phyloP scores from a whole-genome alignment of 1,140 invertebrate species.

The Dendroctonus ponderosae region DNA sequence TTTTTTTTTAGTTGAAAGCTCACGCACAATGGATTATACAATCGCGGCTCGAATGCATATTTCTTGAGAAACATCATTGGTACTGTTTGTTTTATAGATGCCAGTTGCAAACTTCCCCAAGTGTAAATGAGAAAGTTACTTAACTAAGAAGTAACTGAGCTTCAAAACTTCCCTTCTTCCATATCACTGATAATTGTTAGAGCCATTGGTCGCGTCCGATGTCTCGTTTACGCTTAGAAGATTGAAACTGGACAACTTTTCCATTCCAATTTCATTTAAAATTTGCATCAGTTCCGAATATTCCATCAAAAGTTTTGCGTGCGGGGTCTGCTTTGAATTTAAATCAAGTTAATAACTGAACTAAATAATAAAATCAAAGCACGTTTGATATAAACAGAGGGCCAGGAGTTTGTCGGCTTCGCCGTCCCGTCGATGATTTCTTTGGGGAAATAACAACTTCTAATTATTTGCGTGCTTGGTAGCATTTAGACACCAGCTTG shows the following conservation, averaged over 20 bases:
- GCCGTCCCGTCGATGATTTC: constrained; percentile 12
- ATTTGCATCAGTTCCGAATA: constrained; percentile 11
- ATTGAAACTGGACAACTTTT: constrained; percentile 5
- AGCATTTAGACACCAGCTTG: neutral
- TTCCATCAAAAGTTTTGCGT: constrained; percentile 7
- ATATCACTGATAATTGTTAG: too few relatives aligned
- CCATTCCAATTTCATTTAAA: constrained; percentile 7
- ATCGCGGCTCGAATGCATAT: too few relatives aligned
- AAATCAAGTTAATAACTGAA: constrained; percentile 17
- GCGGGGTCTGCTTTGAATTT: constrained; percentile 11
- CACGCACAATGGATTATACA: too few relatives aligned
- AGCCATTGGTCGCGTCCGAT: too few relatives aligned
- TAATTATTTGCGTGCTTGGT: constrained; percentile 4
- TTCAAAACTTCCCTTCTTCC: too few relatives aligned
- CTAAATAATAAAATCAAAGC: constrained; percentile 25
- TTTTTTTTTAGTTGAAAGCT: too few relatives aligned
- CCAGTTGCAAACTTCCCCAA: too few relatives aligned
- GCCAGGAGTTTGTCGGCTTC: neutral
- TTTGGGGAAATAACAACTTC: constrained; percentile 25
- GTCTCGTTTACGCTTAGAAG: neutral
- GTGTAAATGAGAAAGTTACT: too few relatives aligned
- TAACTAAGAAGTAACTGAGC: too few relatives aligned
- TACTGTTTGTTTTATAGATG: too few relatives aligned
- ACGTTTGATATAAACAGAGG: constrained; percentile 24
- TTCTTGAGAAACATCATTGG: too few relatives aligned